Conservation (phyloP, 2,888 invertebrate genomes). For the Callyntrura sp. region DNA sequence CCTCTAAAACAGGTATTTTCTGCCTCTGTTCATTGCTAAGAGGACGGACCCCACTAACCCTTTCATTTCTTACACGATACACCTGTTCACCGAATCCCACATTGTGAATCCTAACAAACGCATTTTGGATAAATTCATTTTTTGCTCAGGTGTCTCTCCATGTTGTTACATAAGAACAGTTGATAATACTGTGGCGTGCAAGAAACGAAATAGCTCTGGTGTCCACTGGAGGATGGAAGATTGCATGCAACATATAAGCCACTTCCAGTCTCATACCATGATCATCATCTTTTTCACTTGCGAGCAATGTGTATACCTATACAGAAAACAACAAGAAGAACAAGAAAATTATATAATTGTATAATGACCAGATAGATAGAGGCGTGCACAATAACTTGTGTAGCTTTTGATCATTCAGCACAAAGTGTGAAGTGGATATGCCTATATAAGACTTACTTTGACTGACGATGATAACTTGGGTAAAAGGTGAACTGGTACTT, state of each 20-base stretch:
- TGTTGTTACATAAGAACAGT: background rate
- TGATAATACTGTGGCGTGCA: background rate
- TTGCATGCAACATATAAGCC: constrained; percentile 58
- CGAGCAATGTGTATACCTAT: background rate
- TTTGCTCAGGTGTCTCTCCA: background rate
- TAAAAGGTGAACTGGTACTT: constrained; percentile 21
- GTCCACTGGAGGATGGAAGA: background rate
- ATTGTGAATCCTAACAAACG: constrained; percentile 54
- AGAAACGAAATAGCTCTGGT: background rate
- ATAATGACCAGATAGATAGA: background rate
- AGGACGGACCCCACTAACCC: background rate
- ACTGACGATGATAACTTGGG: constrained; percentile 12
- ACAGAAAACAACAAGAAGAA: background rate
- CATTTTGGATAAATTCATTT: constrained; percentile 26
- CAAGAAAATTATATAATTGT: constrained; percentile 27
- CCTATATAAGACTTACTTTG: background rate
- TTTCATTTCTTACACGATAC: background rate
- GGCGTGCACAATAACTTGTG: background rate
- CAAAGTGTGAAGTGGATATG: constrained; percentile 24
- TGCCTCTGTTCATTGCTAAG: background rate
- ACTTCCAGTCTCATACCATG: constrained; percentile 26
- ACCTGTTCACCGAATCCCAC: background rate
- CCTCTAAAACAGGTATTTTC: background rate
- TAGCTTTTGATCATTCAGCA: constrained; percentile 2
- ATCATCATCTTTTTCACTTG: background rate